Base-by-base conservation (phyloP, 2,113 vertebrate species). In the Sceloporus undulatus region DNA sequence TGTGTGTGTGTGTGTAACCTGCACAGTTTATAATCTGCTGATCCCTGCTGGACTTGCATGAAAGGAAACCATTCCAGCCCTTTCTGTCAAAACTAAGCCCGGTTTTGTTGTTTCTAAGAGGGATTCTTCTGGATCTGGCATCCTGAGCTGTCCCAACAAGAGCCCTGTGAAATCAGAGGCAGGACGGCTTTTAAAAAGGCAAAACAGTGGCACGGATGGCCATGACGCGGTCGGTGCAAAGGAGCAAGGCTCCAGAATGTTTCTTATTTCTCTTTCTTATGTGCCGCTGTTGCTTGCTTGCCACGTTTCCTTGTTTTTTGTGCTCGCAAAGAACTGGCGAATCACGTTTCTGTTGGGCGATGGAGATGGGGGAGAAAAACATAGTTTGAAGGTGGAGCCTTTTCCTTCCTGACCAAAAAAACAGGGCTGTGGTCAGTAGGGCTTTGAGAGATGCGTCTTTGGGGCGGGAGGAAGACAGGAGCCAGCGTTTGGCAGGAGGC, bases 61-160 rank as follows among this genome's bases (percentile, higher is more conserved):
- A 85, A 91, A 83, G 79, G 65, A 88, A 95, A 77, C 80, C 0
- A 3, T 88, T 91, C 92, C 89, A 91, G 56, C n/a, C 1, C 87
- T 91, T 79, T 90, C 94, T 93, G 90, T 89, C 92, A 91, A 93
- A 92, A 93, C 4, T 56, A 78, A 84, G 29, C 88, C 93, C 91
- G 77, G 87, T 92, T 91, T 88, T 93, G 87, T 92, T 86, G 89
- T 87, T 87, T 90, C 92, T 90, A 38, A 42, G 70, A 27, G 62
- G 19, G 40, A 38, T 62, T 66, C 73, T 74, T 76, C 79, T 68
- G 21, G 59, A 40, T n/a, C 21, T 59, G 38, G 19, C 59, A 8
- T 54, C 21, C 42, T 27, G 71, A 65, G 54, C 27, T 48, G n/a
- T 48, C 48, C 71, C 27, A 2, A 48, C 38, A 23, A 25, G 40